Evolutionary conservation across 2,888 invertebrate genomes (phyloP).

Genomic region (Meghimatium bilineatum): DNA sequence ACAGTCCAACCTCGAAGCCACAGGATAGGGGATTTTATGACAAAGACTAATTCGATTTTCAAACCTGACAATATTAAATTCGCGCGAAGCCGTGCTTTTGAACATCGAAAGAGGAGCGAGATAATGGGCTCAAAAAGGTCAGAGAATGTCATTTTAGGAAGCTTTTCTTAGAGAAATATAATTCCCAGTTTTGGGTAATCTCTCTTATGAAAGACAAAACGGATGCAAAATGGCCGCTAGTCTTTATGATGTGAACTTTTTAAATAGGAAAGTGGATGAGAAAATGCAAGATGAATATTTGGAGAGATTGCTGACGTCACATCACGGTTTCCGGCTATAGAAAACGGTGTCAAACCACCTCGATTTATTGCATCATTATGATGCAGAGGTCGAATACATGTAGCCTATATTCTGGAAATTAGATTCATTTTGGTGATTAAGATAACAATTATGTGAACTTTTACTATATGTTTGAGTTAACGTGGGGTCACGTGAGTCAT

Average conservation of each 20-base stretch:
- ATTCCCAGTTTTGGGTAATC: slow-evolving; percentile 10
- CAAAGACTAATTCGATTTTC: slow-evolving; percentile 29
- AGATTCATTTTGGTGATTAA: not conserved
- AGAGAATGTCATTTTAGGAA: slow-evolving; percentile 1
- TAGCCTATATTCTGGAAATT: not conserved
- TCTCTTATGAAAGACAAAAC: not conserved
- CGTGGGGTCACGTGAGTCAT: too few relatives aligned
- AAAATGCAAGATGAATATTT: not conserved
- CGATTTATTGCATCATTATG: not conserved
- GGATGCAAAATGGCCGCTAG: not conserved
- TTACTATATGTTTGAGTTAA: too few relatives aligned
- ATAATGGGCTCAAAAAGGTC: slow-evolving; percentile 22
- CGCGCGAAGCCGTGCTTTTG: slow-evolving; percentile 4
- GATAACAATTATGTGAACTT: too few relatives aligned
- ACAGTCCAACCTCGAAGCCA: not conserved
- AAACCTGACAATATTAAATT: slow-evolving; percentile 32
- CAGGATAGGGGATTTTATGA: slow-evolving; percentile 7
- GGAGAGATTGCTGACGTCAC: not conserved
- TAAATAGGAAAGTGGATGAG: not conserved
- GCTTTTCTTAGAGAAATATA: slow-evolving; percentile 19
- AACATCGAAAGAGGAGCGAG: not conserved
- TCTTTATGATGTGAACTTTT: not conserved
- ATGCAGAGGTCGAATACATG: not conserved
- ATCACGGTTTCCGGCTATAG: not conserved
- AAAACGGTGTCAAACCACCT: not conserved